phyloP scores from a whole-genome alignment of 2,113 vertebrate species.

The Cyprinodon tularosa region DNA sequence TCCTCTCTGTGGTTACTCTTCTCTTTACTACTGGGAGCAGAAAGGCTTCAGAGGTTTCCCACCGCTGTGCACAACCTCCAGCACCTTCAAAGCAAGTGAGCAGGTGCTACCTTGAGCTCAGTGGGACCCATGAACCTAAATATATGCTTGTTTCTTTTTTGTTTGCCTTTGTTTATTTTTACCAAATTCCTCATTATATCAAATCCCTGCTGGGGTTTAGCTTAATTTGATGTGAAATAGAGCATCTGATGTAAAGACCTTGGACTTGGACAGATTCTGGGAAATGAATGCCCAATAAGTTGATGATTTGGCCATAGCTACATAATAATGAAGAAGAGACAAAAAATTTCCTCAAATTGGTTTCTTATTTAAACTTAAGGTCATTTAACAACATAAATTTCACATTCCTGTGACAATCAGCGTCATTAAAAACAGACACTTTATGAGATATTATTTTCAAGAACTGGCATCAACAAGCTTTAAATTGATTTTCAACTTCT shows the following conservation, averaged over 20 bases:
- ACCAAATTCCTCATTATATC: neutral
- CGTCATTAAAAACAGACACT: neutral
- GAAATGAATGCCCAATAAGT: neutral
- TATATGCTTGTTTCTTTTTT: neutral
- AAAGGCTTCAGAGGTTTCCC: conserved; percentile 51
- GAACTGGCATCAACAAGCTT: neutral
- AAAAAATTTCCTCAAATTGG: neutral
- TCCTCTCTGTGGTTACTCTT: conserved; percentile 56
- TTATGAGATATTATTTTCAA: neutral
- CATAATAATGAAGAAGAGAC: too few species aligned
- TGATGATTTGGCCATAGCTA: neutral
- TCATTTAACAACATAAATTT: neutral
- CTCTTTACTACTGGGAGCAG: conserved; percentile 54
- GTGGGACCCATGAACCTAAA: conserved; percentile 15
- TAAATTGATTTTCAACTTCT: neutral
- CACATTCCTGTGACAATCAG: too few species aligned
- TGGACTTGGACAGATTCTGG: neutral
- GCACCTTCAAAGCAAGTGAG: conserved; percentile 52
- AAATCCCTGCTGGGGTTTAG: neutral
- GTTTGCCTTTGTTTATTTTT: too few species aligned
- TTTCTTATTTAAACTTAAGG: neutral
- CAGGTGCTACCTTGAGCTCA: conserved; percentile 20
- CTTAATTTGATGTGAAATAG: neutral
- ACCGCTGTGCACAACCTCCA: conserved; percentile 22
- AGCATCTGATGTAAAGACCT: neutral